Percentiles rank a stretch among this genome's conserved stretches.
phyloP scores from a whole-genome alignment of 2,113 vertebrate genomes.

The Rhizomys pruinosus region DNA sequence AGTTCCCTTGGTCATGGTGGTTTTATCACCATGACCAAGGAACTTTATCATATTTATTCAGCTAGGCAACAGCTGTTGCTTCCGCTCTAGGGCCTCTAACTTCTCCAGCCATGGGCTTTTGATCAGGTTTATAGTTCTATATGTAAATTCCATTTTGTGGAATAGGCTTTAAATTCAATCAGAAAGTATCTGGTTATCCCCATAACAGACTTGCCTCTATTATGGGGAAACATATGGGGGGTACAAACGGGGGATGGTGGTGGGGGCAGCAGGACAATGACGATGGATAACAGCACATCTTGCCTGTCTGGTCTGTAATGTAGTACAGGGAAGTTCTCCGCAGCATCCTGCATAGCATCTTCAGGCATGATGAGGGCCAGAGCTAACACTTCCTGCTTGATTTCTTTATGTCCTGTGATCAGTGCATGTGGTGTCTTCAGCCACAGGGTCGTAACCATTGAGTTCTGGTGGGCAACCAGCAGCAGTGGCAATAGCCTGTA shows the following conservation, averaged over 20 bases:
- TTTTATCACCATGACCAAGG: too few relatives aligned
- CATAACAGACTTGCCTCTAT: not conserved
- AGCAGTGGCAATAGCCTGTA: not conserved
- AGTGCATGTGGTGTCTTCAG: not conserved
- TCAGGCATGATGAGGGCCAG: not conserved
- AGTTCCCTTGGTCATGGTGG: too few relatives aligned
- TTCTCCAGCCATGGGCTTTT: not conserved
- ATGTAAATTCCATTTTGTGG: not conserved
- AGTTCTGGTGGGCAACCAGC: not conserved
- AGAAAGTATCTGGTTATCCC: not conserved
- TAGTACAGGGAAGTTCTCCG: too few relatives aligned
- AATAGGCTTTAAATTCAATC: not conserved
- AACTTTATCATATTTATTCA: not conserved
- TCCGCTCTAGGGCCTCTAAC: not conserved
- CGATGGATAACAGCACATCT: too few relatives aligned
- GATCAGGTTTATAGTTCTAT: not conserved
- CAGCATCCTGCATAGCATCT: not conserved
- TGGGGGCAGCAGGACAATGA: too few relatives aligned
- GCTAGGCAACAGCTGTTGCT: not conserved
- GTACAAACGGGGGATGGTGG: too few relatives aligned
- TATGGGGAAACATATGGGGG: too few relatives aligned
- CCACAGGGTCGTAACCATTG: not conserved
- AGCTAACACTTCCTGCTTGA: not conserved
- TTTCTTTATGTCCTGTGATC: not conserved
- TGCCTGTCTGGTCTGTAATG: too few relatives aligned